Evolutionary conservation across 2,888 invertebrate species (phyloP).

Genomic region (Abrostola triplasia): DNA sequence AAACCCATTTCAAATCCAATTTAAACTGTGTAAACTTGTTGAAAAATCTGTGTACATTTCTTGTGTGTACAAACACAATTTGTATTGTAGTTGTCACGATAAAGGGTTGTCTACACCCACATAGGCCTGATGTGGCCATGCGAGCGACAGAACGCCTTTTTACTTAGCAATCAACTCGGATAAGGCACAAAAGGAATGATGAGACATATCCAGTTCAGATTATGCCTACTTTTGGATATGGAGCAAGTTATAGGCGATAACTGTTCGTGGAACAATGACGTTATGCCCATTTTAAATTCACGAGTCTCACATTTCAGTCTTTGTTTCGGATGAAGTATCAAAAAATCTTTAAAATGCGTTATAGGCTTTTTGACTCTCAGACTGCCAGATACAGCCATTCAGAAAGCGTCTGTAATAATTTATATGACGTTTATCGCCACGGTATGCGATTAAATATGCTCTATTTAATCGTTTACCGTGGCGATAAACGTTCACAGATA

Average conservation of each 20-base stretch:
- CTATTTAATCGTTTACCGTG: too few species aligned
- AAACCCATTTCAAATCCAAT: slow-evolving; percentile 24
- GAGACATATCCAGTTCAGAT: slow-evolving; percentile 36
- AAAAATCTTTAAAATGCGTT: too few species aligned
- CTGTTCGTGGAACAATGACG: too few species aligned
- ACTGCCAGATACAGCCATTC: too few species aligned
- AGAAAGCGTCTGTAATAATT: too few species aligned
- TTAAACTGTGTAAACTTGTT: slow-evolving; percentile 22
- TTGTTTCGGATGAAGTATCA: too few species aligned
- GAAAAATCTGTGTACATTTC: slow-evolving; percentile 30
- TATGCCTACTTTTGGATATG: slow-evolving; percentile 16
- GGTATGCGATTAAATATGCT: too few species aligned
- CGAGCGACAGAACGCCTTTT: slow-evolving; percentile 43
- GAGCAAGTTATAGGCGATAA: slow-evolving; percentile 10
- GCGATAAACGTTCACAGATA: too few species aligned
- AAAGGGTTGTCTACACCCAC: slow-evolving; percentile 49
- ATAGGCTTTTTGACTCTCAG: too few species aligned
- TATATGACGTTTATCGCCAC: too few species aligned
- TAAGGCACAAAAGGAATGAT: slow-evolving; percentile 48
- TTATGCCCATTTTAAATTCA: too few species aligned
- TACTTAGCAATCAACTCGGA: slow-evolving; percentile 50
- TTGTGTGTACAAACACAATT: slow-evolving; percentile 16
- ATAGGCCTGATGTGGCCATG: slow-evolving; percentile 36
- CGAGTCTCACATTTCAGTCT: too few species aligned
- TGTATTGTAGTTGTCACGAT: slow-evolving; percentile 28